Percentiles rank a stretch among this genome's conserved stretches.
Conservation (phyloP, 2,113 vertebrate genomes). For the Lethenteron reissneri region DNA sequence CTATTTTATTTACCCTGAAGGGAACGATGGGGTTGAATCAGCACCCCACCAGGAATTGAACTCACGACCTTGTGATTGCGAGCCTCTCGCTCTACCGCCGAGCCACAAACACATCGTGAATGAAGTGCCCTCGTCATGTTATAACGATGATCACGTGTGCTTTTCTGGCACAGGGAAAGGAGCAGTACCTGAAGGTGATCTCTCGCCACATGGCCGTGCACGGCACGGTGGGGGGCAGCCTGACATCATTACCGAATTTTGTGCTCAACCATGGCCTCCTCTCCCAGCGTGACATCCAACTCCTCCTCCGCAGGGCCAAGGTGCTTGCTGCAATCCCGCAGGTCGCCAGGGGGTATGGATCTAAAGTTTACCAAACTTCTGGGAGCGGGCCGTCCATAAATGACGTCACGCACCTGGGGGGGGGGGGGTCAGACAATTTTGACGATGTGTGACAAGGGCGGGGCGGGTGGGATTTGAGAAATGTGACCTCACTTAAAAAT, state of each 20-base stretch:
- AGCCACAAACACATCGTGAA: too few relatives aligned
- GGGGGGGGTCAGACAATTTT: too few relatives aligned
- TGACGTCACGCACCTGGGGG: too few relatives aligned
- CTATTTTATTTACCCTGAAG: too few relatives aligned
- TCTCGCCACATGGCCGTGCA: conserved; percentile 22
- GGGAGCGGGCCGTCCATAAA: not conserved
- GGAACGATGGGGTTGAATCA: too few relatives aligned
- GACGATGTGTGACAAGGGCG: too few relatives aligned
- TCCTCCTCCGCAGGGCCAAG: conserved; percentile 24
- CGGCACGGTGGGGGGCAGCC: conserved; percentile 20
- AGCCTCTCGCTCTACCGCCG: too few relatives aligned
- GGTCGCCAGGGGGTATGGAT: not conserved
- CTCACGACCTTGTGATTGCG: not conserved
- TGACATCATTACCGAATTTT: conserved; percentile 17
- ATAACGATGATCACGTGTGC: not conserved
- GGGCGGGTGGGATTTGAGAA: too few relatives aligned
- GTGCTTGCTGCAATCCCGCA: conserved; percentile 11
- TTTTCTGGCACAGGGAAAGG: conserved; percentile 19
- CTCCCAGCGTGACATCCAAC: conserved; percentile 20
- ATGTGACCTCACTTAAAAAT: too few relatives aligned
- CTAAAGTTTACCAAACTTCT: not conserved
- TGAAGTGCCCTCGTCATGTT: not conserved
- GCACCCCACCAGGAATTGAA: not conserved
- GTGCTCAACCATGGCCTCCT: conserved; percentile 27
- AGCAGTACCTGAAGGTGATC: conserved; percentile 20